Evolutionary conservation across 2,113 vertebrate species (phyloP).

Genomic region (Miniopterus natalensis): DNA sequence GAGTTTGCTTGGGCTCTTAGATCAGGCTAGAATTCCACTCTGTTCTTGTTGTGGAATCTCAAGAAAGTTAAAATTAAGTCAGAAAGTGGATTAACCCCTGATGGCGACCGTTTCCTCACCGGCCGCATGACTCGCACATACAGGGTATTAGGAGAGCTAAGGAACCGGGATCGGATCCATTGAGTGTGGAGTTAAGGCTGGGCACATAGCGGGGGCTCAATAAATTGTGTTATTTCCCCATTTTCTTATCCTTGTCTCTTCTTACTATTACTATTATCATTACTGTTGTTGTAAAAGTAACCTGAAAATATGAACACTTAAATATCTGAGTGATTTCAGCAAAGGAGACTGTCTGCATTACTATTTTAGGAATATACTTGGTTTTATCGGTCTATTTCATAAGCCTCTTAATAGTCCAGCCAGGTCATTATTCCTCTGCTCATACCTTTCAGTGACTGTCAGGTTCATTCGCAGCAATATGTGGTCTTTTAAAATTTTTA

Average conservation of each 20-base stretch:
- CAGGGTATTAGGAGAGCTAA: background rate
- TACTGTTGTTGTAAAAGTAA: background rate
- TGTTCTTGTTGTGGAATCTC: background rate
- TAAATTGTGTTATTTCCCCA: background rate
- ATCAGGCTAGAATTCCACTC: background rate
- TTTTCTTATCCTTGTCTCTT: background rate
- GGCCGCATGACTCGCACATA: background rate
- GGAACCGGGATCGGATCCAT: background rate
- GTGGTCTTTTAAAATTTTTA: background rate
- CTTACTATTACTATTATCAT: background rate
- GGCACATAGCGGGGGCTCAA: background rate
- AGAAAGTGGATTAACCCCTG: background rate
- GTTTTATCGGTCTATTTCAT: background rate
- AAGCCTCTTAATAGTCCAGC: background rate
- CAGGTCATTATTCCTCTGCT: background rate
- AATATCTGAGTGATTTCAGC: background rate
- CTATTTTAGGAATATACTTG: background rate
- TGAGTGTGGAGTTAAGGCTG: background rate
- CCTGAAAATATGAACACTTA: background rate
- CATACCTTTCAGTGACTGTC: background rate
- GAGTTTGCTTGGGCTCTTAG: background rate
- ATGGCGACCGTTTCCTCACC: background rate
- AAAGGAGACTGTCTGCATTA: no score
- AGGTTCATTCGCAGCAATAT: background rate
- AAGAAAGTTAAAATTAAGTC: background rate